Evolutionary conservation across 1,140 invertebrate genomes (phyloP), one percentile per base, ranked within the genome.

Genomic region (Aricia agestis): DNA sequence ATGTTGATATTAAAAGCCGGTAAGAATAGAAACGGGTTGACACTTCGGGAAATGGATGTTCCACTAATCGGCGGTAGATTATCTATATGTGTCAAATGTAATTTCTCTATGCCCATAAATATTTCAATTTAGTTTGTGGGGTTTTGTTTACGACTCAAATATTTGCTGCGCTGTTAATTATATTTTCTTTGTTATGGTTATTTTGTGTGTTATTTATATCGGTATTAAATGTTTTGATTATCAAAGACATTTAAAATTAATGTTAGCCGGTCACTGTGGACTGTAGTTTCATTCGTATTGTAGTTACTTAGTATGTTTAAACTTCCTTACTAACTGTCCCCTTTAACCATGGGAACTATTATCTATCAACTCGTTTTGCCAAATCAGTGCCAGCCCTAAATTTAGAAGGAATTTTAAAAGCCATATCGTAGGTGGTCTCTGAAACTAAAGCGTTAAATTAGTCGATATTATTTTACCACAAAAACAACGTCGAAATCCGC

Each of bases 401-500:
- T 52, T 52, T 52, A 52, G 45, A 52, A 52, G 59, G 59, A 19
- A 63, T 63, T 63, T 63, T 63, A 63, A 63, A 63, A 11, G 19
- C 18, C 59, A 59, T 59, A 59, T 59, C 32, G 58, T 69, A 69
- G 83, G 83, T 85, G 83, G 82, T 82, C 83, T 76, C 63, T 52
- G 45, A 68, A 31, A 75, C 74, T 80, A 77, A 77, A 75, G 73
- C 71, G 77, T 52, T 76, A 76, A 77, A 79, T 82, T 78, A 82
- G 57, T 75, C 75, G 69, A 70, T 71, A 72, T 73, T 73, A 75
- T 76, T 78, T 61, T 72, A 66, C 72, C 57, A 69, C 78, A 25
- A 69, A 81, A 81, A 84, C 78, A 82, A 83, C 75, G 75, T 52
- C 70, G 74, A 81, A 81, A 80, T 80, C 74, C 76, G 74, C 78